A percentile compares a stretch with the other conserved stretches of the same genome.
Evolutionary conservation across 2,888 invertebrate genomes (phyloP).

Genomic region (Syrphus vitripennis): DNA sequence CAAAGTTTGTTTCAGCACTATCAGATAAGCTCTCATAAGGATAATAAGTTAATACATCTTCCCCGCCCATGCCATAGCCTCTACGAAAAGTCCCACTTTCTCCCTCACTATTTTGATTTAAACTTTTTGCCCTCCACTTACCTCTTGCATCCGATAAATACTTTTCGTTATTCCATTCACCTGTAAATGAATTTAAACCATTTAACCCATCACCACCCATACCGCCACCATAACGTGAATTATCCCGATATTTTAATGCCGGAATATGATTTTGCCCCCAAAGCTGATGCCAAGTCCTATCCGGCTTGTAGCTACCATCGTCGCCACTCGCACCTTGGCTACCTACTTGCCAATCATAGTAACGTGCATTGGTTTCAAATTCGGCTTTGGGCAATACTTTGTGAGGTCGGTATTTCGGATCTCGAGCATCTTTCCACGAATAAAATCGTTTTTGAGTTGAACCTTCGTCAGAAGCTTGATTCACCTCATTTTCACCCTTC

Average conservation of each 20-base stretch:
- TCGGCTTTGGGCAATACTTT: constrained; percentile 32
- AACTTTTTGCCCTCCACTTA: constrained; percentile 47
- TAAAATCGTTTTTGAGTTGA: constrained; percentile 21
- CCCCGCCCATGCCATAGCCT: constrained; percentile 53
- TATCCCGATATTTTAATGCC: constrained; percentile 31
- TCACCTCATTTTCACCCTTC: constrained; percentile 28
- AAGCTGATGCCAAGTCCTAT: constrained; percentile 40
- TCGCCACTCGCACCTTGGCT: constrained; percentile 59
- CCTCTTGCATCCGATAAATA: constrained; percentile 18
- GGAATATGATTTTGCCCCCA: constrained; percentile 48
- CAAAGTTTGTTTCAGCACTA: neutral
- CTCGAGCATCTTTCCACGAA: constrained; percentile 64
- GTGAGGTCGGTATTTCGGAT: constrained; percentile 59
- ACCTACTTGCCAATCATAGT: constrained; percentile 63
- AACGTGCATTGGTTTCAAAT: constrained; percentile 37
- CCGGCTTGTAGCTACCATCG: constrained; percentile 46
- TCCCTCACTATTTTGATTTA: neutral
- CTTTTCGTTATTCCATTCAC: constrained; percentile 11
- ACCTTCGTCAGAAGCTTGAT: neutral
- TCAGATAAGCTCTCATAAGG: neutral
- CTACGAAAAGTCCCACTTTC: constrained; percentile 4
- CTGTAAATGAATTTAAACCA: constrained; percentile 43
- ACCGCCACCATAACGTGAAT: constrained; percentile 55
- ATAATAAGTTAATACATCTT: constrained; percentile 27
- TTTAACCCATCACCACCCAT: constrained; percentile 38